Evolutionary conservation across 92 coral and sea anemone species (phyloP).

Genomic region (Palythoa caribaeorum): DNA sequence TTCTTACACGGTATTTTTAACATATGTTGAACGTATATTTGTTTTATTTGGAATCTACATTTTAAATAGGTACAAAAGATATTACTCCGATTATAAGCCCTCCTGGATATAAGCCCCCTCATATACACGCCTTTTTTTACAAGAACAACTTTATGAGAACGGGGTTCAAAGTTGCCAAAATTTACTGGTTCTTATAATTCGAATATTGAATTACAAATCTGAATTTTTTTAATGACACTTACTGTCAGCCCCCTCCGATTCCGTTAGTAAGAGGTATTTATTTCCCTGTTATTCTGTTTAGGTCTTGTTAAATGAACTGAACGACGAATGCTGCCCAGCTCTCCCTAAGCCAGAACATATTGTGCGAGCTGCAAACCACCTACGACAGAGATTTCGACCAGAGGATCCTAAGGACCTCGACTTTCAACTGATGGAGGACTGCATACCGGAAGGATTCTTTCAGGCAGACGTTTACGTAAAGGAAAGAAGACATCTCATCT

Average conservation of each 20-base stretch:
- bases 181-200: no score
- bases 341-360: slow-evolving; percentile 2
- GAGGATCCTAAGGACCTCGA: neutral
- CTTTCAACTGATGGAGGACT: slow-evolving; percentile 10
- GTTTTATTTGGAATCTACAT: no score
- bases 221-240: neutral
- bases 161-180: no score
- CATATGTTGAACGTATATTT: no score
- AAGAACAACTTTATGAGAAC: no score
- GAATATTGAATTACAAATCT: no score
- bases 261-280: neutral
- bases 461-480: neutral
- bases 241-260: neutral
- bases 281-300: neutral
- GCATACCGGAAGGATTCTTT: neutral
- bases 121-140: no score
- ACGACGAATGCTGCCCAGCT: neutral
- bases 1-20: no score
- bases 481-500: neutral
- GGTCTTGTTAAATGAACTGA: slow-evolving; percentile 6
- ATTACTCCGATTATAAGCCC: no score
- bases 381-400: neutral
- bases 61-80: no score
- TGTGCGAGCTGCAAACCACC: neutral
- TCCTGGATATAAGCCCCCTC: no score